Conservation (phyloP, 2,888 invertebrate species). For the Leucophora obtusa region DNA sequence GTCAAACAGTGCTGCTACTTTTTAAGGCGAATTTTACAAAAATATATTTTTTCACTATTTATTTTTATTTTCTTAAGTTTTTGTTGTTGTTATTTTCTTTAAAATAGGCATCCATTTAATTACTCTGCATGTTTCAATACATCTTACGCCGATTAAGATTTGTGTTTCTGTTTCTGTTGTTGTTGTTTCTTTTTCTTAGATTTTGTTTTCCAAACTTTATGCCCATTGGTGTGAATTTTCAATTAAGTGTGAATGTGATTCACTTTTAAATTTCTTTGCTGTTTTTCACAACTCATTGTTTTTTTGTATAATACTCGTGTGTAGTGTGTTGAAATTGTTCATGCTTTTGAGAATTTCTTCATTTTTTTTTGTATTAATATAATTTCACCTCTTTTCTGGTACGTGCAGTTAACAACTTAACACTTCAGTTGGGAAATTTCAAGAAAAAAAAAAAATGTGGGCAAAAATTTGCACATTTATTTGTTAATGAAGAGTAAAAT, state of each 20-base stretch:
- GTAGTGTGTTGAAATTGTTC: not conserved
- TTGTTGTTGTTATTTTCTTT: too few relatives aligned
- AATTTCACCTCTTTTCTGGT: not conserved
- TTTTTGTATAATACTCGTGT: not conserved
- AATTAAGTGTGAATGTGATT: not conserved
- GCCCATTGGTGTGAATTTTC: not conserved
- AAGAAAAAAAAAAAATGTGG: not conserved
- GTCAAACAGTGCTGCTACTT: too few relatives aligned
- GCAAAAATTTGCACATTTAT: constrained; percentile 2
- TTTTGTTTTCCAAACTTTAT: not conserved
- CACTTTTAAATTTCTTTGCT: not conserved
- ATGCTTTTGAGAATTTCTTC: constrained; percentile 9
- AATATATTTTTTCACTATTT: not conserved
- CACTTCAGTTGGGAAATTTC: constrained; percentile 12
- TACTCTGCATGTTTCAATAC: not conserved
- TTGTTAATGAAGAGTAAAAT: not conserved
- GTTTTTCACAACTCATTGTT: not conserved
- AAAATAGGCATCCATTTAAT: not conserved
- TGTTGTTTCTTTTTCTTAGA: not conserved
- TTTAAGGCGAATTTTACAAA: too few relatives aligned
- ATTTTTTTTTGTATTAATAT: not conserved
- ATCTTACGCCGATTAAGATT: not conserved
- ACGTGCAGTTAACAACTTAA: not conserved
- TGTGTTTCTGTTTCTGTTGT: not conserved
- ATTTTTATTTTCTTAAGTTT: not conserved